Base-by-base conservation (phyloP, 2,113 vertebrate species). In the Choloepus hoffmanni region DNA sequence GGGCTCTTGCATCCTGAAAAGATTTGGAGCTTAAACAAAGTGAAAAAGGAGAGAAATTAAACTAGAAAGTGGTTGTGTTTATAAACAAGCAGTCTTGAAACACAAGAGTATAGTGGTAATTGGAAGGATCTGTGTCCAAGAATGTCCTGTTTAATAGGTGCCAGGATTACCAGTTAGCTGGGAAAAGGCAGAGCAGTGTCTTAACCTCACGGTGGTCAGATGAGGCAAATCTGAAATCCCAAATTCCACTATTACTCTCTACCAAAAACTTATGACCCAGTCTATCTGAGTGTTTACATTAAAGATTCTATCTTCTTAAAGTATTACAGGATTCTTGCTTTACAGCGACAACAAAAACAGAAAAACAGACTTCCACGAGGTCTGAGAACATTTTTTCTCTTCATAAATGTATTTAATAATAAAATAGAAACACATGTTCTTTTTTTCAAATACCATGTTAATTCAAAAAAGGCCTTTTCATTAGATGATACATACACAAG, bases 391-490 rank as follows among this genome's bases (percentile, higher is more conserved):
- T 90, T 98, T 85, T 96, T 79, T 90, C 33, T 76, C 84, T 97
- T 92, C 90, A 85, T 94, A 94, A 90, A 90, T 15, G 67, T 77
- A 96, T 97, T 95, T 98, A 24, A 95, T 94, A 95, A 97, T 88
- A 98, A 98, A 98, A 55, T 60, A 98, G 97, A 98, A 98, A 97
- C 98, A 98, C 97, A 98, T 98, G 98, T 96, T 87, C 76, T 36
- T 85, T 86, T 91, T 92, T 74, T 97, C 95, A 96, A 97, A 98
- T 98, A 97, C 98, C 98, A 97, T 4, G 97, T 96, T 98, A 98
- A 99, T 99, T 98, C 95, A 91, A 98, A 98, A 97, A 98, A 99
- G 98, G 85, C 98, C 65, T 97, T 98, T 97, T 97, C 98, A 96
- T 97, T 98, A 98, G 95, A 58, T 86, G 14, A 96, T 98, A 95